Percentiles rank a stretch among this genome's conserved stretches.
These are phyloP conservation scores for Lophotis ruficrista DNA, from an alignment of 2,113 vertebrate genomes.

Conservation along the genomic window DNA sequence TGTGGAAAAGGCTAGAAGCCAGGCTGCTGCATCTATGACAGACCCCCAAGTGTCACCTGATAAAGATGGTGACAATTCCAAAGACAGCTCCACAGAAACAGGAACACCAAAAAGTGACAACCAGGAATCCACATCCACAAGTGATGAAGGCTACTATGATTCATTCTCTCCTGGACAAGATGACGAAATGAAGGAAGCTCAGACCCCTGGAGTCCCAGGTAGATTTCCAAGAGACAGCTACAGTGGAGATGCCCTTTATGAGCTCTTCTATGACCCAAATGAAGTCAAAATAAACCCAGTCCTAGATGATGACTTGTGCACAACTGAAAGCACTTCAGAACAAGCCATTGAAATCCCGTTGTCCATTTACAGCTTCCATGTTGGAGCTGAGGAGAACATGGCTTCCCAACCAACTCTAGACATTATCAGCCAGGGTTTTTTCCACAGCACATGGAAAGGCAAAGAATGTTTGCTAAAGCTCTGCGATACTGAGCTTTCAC, in stretches of 20 bases:
- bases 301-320: slow-evolving; percentile 77
- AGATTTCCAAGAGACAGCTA: slow-evolving; percentile 84
- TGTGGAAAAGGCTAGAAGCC: not conserved
- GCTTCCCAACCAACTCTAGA: slow-evolving; percentile 77
- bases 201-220: slow-evolving; percentile 57
- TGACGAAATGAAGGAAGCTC: slow-evolving; percentile 74
- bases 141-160: slow-evolving; percentile 89
- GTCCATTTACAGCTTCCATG: slow-evolving; percentile 87
- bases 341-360: slow-evolving; percentile 78
- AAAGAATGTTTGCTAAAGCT: slow-evolving; percentile 88
- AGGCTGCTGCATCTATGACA: not conserved
- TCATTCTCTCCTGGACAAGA: slow-evolving; percentile 82
- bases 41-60: slow-evolving; percentile 42
- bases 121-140: slow-evolving; percentile 82
- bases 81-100: slow-evolving; percentile 74
- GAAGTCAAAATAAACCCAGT: slow-evolving; percentile 71
- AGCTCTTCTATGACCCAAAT: slow-evolving; percentile 82
- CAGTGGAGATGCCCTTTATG: slow-evolving; percentile 87
- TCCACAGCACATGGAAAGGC: slow-evolving; percentile 86
- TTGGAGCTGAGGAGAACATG: slow-evolving; percentile 86
- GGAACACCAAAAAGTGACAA: slow-evolving; percentile 83
- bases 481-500: slow-evolving; percentile 84
- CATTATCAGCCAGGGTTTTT: slow-evolving; percentile 79
- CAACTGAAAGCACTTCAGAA: slow-evolving; percentile 77
- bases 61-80: slow-evolving; percentile 66